Conservation (phyloP, 2,888 invertebrate species). For the Tillus elongatus region DNA sequence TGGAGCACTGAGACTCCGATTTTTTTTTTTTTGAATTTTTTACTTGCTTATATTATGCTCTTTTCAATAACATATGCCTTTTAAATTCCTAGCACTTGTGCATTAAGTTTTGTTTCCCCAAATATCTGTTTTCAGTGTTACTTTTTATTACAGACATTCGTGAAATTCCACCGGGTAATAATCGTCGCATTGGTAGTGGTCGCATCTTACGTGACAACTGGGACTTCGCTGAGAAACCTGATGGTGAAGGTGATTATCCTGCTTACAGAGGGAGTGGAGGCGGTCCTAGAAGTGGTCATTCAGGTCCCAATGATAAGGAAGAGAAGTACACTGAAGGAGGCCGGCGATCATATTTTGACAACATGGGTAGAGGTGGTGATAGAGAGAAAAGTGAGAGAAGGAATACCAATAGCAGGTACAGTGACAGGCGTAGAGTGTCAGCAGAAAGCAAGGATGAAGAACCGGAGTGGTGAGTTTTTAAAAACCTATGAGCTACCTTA, state of each 20-base stretch:
- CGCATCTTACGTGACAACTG: conserved; percentile 54
- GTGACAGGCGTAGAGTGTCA: conserved; percentile 44
- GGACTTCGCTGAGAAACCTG: conserved; percentile 24
- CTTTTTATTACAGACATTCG: no score
- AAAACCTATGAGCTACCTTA: conserved; percentile 2
- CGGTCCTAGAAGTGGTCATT: conserved; percentile 26
- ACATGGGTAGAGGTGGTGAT: conserved; percentile 26
- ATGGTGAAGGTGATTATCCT: conserved; percentile 24
- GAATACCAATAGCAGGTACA: conserved; percentile 42
- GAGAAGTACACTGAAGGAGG: conserved; percentile 23
- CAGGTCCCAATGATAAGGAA: conserved; percentile 21
- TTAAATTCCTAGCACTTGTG: no score
- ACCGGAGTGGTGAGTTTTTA: conserved; percentile 67
- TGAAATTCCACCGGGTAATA: no score
- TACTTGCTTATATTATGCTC: no score
- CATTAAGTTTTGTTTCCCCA: no score
- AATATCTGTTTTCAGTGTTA: no score
- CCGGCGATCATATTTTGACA: conserved; percentile 49
- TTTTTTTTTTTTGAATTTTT: no score
- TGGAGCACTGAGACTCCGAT: no score
- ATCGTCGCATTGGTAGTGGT: conserved; percentile 74
- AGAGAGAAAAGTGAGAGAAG: conserved; percentile 24
- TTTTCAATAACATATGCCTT: no score
- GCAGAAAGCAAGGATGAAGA: conserved; percentile 54
- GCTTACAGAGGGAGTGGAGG: conserved; percentile 24